A percentile compares a stretch with the other conserved stretches of the same genome.
phyloP scores from a whole-genome alignment of 1,140 invertebrate genomes.

The Rhysida immarginata region DNA sequence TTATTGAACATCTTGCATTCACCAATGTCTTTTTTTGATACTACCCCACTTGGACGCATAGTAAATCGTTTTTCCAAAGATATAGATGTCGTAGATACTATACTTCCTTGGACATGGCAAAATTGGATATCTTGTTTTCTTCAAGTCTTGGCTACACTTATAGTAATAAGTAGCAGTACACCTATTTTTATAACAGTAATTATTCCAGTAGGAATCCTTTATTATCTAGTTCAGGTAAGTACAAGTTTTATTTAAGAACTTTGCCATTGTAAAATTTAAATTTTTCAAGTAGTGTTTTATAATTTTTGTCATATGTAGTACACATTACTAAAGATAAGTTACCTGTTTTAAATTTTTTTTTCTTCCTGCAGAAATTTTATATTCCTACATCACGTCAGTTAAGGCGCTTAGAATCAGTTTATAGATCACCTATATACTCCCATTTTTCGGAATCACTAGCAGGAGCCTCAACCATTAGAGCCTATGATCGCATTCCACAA shows the following conservation, averaged over 20 bases:
- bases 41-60: constrained; percentile 42
- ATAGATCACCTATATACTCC: constrained; percentile 39
- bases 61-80: constrained; percentile 46
- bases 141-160: constrained; percentile 28
- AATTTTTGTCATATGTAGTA: not conserved
- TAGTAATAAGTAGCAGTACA: constrained; percentile 32
- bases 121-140: not conserved
- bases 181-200: constrained; percentile 33
- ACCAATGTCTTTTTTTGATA: constrained; percentile 45
- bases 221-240: too few species aligned
- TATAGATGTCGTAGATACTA: constrained; percentile 24
- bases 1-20: constrained; percentile 32
- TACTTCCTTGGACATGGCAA: not conserved
- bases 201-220: constrained; percentile 33
- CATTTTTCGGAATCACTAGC: constrained; percentile 40
- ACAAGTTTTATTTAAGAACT: constrained; percentile 23
- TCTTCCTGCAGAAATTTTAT: constrained; percentile 36
- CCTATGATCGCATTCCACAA: constrained; percentile 31
- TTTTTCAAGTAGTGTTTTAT: not conserved
- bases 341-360: constrained; percentile 13
- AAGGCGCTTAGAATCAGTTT: constrained; percentile 37
- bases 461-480: constrained; percentile 39
- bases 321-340: not conserved
- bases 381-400: constrained; percentile 38
- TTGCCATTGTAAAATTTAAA: too few species aligned